Conservation (phyloP, 2,113 vertebrate species). For the Megalops atlanticus region DNA sequence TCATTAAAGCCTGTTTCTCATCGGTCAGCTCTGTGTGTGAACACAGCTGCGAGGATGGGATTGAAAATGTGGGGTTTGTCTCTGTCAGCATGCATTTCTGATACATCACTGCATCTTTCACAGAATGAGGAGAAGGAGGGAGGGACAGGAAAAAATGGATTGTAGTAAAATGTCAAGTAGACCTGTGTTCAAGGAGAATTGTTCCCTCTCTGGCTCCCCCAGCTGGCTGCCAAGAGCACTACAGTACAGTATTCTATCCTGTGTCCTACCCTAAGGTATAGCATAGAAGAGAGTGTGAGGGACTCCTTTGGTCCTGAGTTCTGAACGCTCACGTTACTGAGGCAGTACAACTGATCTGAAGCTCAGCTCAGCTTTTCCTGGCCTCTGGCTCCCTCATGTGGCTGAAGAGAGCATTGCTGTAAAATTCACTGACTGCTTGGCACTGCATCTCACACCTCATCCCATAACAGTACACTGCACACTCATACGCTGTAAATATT, state of each 20-base stretch:
- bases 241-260: background rate
- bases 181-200: background rate
- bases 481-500: slow-evolving; percentile 18
- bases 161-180: background rate
- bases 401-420: background rate
- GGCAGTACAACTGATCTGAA: background rate
- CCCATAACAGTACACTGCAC: background rate
- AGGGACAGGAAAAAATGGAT: background rate
- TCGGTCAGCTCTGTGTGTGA: background rate
- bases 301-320: slow-evolving; percentile 33
- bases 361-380: background rate
- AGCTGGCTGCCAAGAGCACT: background rate
- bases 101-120: background rate
- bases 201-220: background rate
- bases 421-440: background rate
- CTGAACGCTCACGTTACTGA: background rate
- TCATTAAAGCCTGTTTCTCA: background rate
- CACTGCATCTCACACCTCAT: background rate
- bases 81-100: background rate
- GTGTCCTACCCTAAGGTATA: background rate
- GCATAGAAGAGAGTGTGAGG: no score
- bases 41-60: background rate
- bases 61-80: background rate
- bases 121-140: background rate
- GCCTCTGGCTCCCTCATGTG: slow-evolving; percentile 26